A percentile compares a stretch with the other conserved stretches of the same genome.
phyloP scores from a whole-genome alignment of 2,888 invertebrate genomes.

The Plagiodera versicolora region DNA sequence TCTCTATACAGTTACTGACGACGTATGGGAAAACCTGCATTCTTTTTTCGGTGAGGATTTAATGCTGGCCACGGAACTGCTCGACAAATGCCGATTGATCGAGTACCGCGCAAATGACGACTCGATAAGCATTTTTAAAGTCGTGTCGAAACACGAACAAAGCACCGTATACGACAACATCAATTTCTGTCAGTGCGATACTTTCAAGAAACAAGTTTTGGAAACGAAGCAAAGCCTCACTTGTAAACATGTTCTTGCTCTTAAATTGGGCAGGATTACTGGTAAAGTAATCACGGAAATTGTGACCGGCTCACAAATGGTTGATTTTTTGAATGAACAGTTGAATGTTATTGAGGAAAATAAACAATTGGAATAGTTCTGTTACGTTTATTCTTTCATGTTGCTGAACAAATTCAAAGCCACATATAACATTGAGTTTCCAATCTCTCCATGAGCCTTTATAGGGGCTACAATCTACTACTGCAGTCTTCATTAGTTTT shows the following conservation, averaged over 20 bases:
- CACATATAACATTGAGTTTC: no score
- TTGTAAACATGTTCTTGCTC: slow-evolving; percentile 71
- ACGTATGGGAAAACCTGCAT: slow-evolving; percentile 60
- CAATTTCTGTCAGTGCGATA: slow-evolving; percentile 70
- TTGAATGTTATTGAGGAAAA: slow-evolving; percentile 32
- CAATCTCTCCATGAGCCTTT: no score
- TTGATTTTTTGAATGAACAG: slow-evolving; percentile 45
- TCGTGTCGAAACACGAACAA: slow-evolving; percentile 60
- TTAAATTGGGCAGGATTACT: slow-evolving; percentile 60
- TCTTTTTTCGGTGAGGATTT: slow-evolving; percentile 63
- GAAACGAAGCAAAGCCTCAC: slow-evolving; percentile 57
- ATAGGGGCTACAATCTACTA: no score
- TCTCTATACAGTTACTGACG: slow-evolving; percentile 60
- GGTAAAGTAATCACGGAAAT: slow-evolving; percentile 52
- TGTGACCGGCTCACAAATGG: slow-evolving; percentile 59
- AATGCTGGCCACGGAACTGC: slow-evolving; percentile 63
- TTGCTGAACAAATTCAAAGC: not conserved
- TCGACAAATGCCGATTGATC: slow-evolving; percentile 61
- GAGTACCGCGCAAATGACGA: slow-evolving; percentile 55
- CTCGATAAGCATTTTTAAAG: slow-evolving; percentile 60
- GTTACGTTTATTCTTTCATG: not conserved
- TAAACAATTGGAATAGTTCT: not conserved
- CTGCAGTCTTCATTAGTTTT: no score
- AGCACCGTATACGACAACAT: slow-evolving; percentile 65
- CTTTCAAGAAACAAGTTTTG: slow-evolving; percentile 63